Conservation (phyloP, 2,113 vertebrate species). For the Otus sunia region DNA sequence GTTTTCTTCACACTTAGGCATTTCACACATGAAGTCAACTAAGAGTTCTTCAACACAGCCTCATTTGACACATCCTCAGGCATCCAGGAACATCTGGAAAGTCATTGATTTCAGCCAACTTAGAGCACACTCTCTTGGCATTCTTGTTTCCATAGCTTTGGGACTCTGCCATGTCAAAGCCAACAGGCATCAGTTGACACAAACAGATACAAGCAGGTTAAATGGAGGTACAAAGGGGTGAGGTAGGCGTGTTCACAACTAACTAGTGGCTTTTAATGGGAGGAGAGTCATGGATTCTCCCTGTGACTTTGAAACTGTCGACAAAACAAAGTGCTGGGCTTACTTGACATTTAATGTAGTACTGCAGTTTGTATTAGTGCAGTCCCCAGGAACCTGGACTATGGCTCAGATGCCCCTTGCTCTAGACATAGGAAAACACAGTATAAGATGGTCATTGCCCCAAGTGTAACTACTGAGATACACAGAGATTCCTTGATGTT, state of each 20-base stretch:
- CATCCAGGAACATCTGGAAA: not conserved
- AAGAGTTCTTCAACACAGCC: not conserved
- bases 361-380: not conserved
- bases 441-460: not conserved
- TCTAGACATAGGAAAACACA: not conserved
- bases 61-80: not conserved
- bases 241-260: not conserved
- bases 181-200: not conserved
- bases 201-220: not conserved
- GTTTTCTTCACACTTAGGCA: not conserved
- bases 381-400: not conserved
- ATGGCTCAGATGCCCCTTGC: not conserved
- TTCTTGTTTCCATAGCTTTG: not conserved
- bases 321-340: not conserved
- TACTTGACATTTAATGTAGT: not conserved
- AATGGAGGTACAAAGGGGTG: not conserved
- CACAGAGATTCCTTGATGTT: not conserved
- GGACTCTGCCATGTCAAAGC: not conserved
- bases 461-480: accelerated
- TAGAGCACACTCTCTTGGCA: not conserved
- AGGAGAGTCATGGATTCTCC: not conserved
- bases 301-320: not conserved
- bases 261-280: not conserved
- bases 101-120: not conserved
- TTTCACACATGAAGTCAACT: not conserved